phyloP scores from a whole-genome alignment of 2,888 invertebrate species.

The Andrena camellia region DNA sequence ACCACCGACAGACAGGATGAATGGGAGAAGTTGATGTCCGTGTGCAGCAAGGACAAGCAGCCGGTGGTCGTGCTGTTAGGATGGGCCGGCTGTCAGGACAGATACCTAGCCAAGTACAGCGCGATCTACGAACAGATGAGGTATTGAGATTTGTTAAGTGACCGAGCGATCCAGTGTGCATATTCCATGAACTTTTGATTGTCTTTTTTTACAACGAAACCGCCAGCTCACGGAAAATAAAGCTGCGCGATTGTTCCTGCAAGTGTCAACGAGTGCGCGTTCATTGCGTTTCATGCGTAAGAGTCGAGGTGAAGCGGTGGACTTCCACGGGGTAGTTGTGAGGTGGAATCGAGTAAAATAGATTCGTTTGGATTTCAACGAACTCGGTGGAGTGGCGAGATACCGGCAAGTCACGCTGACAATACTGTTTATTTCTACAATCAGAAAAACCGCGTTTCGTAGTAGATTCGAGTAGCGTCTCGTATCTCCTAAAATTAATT shows the following conservation, averaged over 20 bases:
- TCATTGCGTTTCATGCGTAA: neutral
- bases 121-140: constrained; percentile 92
- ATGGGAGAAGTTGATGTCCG: constrained; percentile 86
- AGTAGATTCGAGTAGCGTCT: neutral
- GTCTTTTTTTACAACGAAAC: neutral
- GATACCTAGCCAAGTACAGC: constrained; percentile 92
- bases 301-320: neutral
- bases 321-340: neutral
- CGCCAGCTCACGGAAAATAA: neutral
- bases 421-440: constrained; percentile 10
- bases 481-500: neutral
- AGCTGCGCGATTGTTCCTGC: no score
- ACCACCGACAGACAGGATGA: constrained; percentile 74
- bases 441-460: neutral
- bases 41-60: constrained; percentile 88
- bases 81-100: constrained; percentile 93
- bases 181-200: neutral
- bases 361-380: neutral
- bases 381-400: no score
- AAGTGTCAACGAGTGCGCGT: neutral
- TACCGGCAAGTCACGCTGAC: neutral
- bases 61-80: constrained; percentile 91
- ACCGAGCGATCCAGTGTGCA: neutral
- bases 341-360: neutral
- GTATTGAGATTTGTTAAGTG: constrained; percentile 83